A percentile compares a stretch with the other conserved stretches of the same genome.
Conservation (phyloP, 2,888 invertebrate genomes). For the Acleris emargana region DNA sequence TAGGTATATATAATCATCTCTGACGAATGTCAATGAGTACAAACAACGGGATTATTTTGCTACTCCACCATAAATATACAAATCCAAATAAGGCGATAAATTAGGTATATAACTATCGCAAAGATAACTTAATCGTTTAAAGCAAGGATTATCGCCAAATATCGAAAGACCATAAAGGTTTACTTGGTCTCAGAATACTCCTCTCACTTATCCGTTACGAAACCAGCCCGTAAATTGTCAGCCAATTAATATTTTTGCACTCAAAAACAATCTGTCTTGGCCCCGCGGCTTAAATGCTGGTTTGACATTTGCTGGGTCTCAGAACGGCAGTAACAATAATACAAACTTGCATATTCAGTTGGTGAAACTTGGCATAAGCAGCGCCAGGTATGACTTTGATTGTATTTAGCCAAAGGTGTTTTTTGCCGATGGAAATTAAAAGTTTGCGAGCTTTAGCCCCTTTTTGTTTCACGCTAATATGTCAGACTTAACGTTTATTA, state of each 20-base stretch:
- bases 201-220: constrained; percentile 20
- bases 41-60: too few relatives aligned
- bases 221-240: constrained; percentile 52
- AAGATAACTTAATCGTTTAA: too few relatives aligned
- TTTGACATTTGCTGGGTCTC: constrained; percentile 42
- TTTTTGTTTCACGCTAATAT: constrained; percentile 30
- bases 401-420: background rate
- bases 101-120: too few relatives aligned
- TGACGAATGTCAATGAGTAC: too few relatives aligned
- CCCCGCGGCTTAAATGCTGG: constrained; percentile 34
- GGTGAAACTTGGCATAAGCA: constrained; percentile 17
- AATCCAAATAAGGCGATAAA: too few relatives aligned
- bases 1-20: too few relatives aligned
- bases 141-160: too few relatives aligned
- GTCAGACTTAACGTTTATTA: constrained; percentile 28
- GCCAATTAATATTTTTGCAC: constrained; percentile 64
- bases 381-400: background rate
- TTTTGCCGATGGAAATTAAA: constrained; percentile 5
- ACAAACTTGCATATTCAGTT: constrained; percentile 17
- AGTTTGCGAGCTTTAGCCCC: background rate
- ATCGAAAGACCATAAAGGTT: too few relatives aligned
- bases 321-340: constrained; percentile 21
- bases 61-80: too few relatives aligned
- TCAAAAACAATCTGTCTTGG: constrained; percentile 58
- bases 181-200: constrained; percentile 14